phyloP scores from a whole-genome alignment of 2,113 vertebrate genomes.

The Bubalus kerabau region DNA sequence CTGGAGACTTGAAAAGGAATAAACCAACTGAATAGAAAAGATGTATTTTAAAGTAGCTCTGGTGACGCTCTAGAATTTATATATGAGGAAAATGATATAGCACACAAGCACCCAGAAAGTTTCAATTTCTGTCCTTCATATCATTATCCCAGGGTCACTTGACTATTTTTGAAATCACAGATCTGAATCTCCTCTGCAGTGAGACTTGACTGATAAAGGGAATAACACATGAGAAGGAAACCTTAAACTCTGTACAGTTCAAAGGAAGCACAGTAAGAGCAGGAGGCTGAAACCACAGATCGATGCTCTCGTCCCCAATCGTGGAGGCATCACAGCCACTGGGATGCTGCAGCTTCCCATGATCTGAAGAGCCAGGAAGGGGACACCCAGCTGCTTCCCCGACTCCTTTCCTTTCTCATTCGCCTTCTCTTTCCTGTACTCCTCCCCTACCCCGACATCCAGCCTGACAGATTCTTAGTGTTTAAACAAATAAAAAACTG shows the following conservation, averaged over 20 bases:
- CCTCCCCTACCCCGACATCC: background rate
- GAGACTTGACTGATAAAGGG: background rate
- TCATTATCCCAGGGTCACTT: background rate
- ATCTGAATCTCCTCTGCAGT: background rate
- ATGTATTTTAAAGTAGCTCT: background rate
- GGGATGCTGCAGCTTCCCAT: background rate
- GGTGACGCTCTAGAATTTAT: background rate
- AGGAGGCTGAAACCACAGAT: background rate
- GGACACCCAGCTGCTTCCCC: background rate
- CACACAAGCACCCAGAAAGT: background rate
- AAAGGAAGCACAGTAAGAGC: background rate
- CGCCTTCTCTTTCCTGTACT: background rate
- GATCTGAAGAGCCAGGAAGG: background rate
- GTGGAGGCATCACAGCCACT: background rate
- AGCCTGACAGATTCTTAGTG: background rate
- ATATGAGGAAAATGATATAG: background rate
- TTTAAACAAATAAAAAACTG: conserved; percentile 15
- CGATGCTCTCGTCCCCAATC: background rate
- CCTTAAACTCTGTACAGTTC: background rate
- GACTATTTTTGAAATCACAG: background rate
- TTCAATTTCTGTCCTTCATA: background rate
- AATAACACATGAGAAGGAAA: background rate
- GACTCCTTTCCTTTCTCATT: background rate
- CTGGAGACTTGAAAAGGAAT: background rate
- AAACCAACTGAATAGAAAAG: background rate